These are phyloP conservation scores for Drosophila engyochracea DNA, from an alignment of 2,888 invertebrate genomes.

Conservation along the genomic window DNA sequence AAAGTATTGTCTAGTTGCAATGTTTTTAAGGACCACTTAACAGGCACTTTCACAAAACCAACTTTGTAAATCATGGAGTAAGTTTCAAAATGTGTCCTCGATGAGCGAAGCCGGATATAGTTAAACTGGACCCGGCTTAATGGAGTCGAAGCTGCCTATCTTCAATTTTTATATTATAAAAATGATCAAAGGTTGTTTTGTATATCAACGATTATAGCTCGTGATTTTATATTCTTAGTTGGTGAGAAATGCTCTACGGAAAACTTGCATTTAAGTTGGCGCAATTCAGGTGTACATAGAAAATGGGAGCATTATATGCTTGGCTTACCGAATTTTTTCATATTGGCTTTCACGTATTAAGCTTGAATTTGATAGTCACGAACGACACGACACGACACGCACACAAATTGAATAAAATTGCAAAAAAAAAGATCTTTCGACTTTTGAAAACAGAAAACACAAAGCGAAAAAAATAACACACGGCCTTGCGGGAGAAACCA, in stretches of 20 bases:
- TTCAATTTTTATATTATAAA: not conserved
- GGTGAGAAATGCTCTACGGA: not conserved
- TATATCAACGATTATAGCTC: no score
- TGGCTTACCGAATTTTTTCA: constrained; percentile 74
- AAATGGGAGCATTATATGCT: not conserved
- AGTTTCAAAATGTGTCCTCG: not conserved
- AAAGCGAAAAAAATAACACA: constrained; percentile 49
- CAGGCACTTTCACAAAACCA: not conserved
- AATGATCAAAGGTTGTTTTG: not conserved
- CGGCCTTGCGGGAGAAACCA: constrained; percentile 62
- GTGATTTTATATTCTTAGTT: not conserved
- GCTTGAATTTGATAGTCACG: constrained; percentile 15
- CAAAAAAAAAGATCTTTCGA: constrained; percentile 20
- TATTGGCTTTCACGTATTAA: constrained; percentile 43
- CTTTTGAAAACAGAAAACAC: constrained; percentile 35
- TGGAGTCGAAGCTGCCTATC: not conserved
- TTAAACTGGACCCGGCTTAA: not conserved
- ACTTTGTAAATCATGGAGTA: not conserved
- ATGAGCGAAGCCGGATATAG: not conserved
- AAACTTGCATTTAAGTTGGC: not conserved
- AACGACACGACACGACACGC: constrained; percentile 17
- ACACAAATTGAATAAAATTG: constrained; percentile 33
- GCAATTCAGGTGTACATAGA: not conserved
- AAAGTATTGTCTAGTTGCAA: not conserved
- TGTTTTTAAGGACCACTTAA: not conserved